Evolutionary conservation across 2,113 vertebrate species (phyloP), one percentile per base, ranked within the genome.

Genomic region (Rhinoderma darwinii): DNA sequence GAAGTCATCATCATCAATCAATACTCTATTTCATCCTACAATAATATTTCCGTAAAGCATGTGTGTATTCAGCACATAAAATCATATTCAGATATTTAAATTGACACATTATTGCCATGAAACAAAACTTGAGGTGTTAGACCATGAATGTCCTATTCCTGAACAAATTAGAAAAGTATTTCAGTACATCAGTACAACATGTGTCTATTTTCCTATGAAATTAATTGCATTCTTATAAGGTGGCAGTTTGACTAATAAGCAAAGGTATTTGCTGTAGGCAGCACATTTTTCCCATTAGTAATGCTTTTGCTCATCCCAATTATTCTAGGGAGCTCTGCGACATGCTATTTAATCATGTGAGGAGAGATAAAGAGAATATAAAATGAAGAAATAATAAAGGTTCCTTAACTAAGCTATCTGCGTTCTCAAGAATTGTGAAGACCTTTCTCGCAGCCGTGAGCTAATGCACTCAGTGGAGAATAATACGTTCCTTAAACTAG

Each of bases 231-330:
- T 89, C 72, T 90, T 32, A 18, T 75, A 91, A 91, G 74, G 87
- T 91, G 89, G 68, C 89, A 92, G 75, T 84, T 2, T 89, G 87
- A 92, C 89, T 92, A 92, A 91, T 85, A 93, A 86, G 86, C 75
- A 89, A 88, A 90, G 88, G 78, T 89, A 89, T 86, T 91, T 92
- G 72, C 91, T 91, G 54, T 63, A 91, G 90, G 90, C 89, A 90
- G 90, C 86, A 91, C 86, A 90, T 90, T 86, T 91, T 89, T 89
- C 88, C 79, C 91, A 89, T 91, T 93, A 92, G 89, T 91, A 92
- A 90, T 91, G 89, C 84, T 89, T 90, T 89, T 90, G 47, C 89
- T 91, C 90, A 90, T 88, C 89, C 85, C 83, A 91, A 90, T 93
- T 92, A 92, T 87, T 87, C 88, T 92, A 88, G 88, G 86, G 89